These are phyloP conservation scores for Lasius platythorax DNA, from an alignment of 2,888 invertebrate species.

Conservation along the genomic window DNA sequence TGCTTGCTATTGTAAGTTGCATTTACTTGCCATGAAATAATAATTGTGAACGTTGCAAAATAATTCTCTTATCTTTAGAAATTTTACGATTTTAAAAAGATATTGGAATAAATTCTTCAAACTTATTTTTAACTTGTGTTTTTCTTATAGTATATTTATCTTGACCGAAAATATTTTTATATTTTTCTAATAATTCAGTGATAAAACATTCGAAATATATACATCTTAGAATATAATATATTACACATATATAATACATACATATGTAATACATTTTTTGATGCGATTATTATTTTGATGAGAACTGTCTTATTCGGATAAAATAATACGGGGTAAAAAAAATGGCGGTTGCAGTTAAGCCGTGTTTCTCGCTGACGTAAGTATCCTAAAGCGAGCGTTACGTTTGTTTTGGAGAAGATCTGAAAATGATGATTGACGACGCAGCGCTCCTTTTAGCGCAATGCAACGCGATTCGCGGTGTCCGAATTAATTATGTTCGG, in stretches of 20 bases:
- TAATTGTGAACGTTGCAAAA: conserved; percentile 3
- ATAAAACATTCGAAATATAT: background rate
- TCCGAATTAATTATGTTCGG: conserved; percentile 43
- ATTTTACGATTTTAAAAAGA: background rate
- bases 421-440: conserved; percentile 37
- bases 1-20: conserved; percentile 8
- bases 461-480: conserved; percentile 1
- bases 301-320: background rate
- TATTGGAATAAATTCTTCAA: background rate
- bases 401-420: conserved; percentile 12
- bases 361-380: conserved; percentile 36
- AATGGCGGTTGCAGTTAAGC: background rate
- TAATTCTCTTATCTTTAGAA: background rate
- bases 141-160: background rate
- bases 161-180: background rate
- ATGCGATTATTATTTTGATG: background rate
- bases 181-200: background rate
- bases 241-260: too few species aligned
- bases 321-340: conserved; percentile 32
- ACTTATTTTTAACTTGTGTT: background rate
- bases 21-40: conserved; percentile 8
- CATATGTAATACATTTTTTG: background rate
- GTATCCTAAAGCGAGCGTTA: conserved; percentile 7
- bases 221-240: background rate
- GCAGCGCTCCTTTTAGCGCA: conserved; percentile 25